A percentile compares a stretch with the other conserved stretches of the same genome.
Conservation (phyloP, 53 echinoderm and acorn worm species). For the Hippasteria phrygiana region DNA sequence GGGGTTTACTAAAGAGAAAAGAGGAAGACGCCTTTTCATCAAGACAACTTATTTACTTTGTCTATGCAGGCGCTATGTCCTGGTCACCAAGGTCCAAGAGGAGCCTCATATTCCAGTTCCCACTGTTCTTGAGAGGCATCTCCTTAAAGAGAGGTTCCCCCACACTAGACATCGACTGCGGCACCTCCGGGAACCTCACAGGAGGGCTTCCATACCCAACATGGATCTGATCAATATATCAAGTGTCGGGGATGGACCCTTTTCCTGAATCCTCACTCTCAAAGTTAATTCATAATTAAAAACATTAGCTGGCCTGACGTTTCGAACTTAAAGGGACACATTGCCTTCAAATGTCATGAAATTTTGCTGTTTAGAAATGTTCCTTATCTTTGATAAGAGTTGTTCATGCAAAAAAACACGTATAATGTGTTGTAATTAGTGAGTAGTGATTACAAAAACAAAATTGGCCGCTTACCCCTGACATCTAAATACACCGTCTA, state of each 20-base stretch:
- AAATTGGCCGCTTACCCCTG: too few relatives aligned
- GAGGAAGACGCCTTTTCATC: background rate
- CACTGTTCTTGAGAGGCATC: slow-evolving; percentile 83
- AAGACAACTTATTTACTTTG: background rate
- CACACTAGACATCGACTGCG: slow-evolving; percentile 46
- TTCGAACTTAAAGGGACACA: too few relatives aligned
- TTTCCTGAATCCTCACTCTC: background rate
- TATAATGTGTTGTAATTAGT: too few relatives aligned
- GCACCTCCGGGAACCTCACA: slow-evolving; percentile 13
- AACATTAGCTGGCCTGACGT: too few relatives aligned
- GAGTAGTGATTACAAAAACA: too few relatives aligned
- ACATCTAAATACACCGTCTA: too few relatives aligned
- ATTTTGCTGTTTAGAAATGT: background rate
- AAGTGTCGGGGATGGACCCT: slow-evolving; percentile 32
- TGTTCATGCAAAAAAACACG: too few relatives aligned
- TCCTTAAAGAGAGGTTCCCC: slow-evolving; percentile 87
- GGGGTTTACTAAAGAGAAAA: too few relatives aligned
- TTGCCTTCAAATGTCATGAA: too few relatives aligned
- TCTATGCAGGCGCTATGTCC: slow-evolving; percentile 80
- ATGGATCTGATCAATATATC: slow-evolving; percentile 50
- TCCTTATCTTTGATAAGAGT: too few relatives aligned
- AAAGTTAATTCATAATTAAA: too few relatives aligned
- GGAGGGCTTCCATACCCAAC: background rate
- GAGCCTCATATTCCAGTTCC: slow-evolving; percentile 66
- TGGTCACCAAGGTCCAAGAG: slow-evolving; percentile 73